Evolutionary conservation across 2,797 vertebrate genomes (phyloP), one percentile per base, ranked within the genome.

Genomic region (Falco columbarius): DNA sequence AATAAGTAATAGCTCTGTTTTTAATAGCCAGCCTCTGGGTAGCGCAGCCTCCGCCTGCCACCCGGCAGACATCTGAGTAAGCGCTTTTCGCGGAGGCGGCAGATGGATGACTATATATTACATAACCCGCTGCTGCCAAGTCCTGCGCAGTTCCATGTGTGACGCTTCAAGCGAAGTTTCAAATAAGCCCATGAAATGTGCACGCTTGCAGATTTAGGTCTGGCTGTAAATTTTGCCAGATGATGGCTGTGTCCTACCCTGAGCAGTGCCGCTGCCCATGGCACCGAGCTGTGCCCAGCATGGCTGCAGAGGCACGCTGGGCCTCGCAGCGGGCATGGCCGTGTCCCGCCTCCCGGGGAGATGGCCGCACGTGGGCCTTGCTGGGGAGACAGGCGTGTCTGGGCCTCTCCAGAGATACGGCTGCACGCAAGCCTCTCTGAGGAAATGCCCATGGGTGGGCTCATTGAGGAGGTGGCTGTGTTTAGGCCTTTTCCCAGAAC

Each of bases 241-340:
- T 40, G 80, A 38, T 2, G 7, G 38, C 68, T 47, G 19, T 44
- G 36, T 36, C 87, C 56, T 49, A 52, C 1, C 5, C 59, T 0
- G 0, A 70, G 55, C 22, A 1, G 7, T 1, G 5, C 38, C 0
- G 6, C 23, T 7, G 42, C 4, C 6, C 10, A 1, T 0, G 1
- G 66, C 3, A 3, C 40, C 0, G 5, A 73, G 3, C 32, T 29
- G 67, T 2, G 0, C 27, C 42, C 20, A 1, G 51, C 42, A 3
- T 0, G 7, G 85, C 14, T 14, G 42, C 18, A 14, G 30, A 38
- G 56, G 32, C 44, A 29, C 15, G 29, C 24, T 0, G 8, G 44
- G 9, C 7, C 2, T 4, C 0, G 0, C n/a, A n/a, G 30, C 32
- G 19, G n/a, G 71, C 6, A 18, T 4, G 10, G 46, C 9, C 5